Conservation (phyloP, 2,113 vertebrate genomes). For the Rhabdomys dilectus region DNA sequence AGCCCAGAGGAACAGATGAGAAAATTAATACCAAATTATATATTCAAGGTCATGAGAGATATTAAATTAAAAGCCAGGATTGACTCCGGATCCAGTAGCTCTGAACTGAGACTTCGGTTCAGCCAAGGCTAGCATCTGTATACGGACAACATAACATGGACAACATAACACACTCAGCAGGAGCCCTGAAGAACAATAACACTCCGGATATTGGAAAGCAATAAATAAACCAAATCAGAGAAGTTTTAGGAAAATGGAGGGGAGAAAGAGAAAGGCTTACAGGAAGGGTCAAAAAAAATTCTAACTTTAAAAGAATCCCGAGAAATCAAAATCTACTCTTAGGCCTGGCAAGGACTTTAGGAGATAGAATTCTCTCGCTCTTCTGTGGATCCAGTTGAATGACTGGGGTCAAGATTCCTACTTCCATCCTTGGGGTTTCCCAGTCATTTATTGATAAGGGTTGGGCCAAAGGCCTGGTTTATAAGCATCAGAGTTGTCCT, state of each 20-base stretch:
- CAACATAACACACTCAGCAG: background rate
- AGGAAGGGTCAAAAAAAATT: background rate
- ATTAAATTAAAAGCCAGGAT: background rate
- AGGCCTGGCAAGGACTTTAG: background rate
- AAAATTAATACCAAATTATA: background rate
- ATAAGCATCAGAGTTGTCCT: background rate
- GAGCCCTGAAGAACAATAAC: background rate
- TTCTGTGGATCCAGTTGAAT: background rate
- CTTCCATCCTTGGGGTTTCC: background rate
- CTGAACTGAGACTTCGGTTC: background rate
- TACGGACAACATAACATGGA: background rate
- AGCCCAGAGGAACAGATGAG: background rate
- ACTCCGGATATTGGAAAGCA: background rate
- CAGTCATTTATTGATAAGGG: background rate
- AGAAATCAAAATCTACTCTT: background rate
- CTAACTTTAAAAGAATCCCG: background rate
- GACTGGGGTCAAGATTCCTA: background rate
- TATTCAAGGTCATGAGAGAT: background rate
- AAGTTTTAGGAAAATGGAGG: no score
- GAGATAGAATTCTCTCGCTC: background rate
- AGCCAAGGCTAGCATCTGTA: background rate
- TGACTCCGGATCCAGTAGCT: background rate
- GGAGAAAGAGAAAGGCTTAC: rapidly evolving
- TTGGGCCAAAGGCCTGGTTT: background rate
- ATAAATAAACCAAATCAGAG: background rate